Percentiles rank a stretch among this genome's conserved stretches.
Evolutionary conservation across 2,113 vertebrate species (phyloP).

Genomic region (Verasper variegatus): DNA sequence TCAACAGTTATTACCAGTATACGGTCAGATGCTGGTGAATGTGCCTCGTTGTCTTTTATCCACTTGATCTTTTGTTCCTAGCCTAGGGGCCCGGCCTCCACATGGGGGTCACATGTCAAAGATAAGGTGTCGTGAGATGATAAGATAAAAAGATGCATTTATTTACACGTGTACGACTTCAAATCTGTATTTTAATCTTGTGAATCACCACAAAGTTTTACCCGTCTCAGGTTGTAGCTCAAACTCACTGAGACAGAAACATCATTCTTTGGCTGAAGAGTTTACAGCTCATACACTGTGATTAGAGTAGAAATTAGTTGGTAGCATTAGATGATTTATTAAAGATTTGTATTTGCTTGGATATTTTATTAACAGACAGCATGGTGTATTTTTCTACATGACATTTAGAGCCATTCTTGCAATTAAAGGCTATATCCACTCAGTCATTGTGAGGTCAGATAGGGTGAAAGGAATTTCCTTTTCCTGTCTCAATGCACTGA

Average conservation of each 20-base stretch:
- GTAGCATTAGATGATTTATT: no score
- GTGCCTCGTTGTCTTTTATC: neutral
- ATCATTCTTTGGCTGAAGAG: no score
- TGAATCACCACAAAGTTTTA: no score
- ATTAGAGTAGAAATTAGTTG: no score
- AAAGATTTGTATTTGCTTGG: neutral
- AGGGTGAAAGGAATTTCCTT: constrained; percentile 14
- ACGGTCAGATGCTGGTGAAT: neutral
- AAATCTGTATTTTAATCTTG: neutral
- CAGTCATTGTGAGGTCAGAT: neutral
- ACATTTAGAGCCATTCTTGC: neutral
- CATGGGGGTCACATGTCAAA: neutral
- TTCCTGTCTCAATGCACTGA: constrained; percentile 25
- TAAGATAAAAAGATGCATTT: neutral
- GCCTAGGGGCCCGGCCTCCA: neutral
- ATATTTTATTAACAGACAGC: neutral
- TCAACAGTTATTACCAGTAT: neutral
- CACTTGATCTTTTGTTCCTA: neutral
- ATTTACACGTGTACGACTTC: neutral
- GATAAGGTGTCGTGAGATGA: neutral
- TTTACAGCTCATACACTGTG: no score
- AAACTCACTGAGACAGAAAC: no score
- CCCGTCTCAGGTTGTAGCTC: no score
- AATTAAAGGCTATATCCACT: constrained; percentile 29
- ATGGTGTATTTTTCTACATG: neutral